Evolutionary conservation across 2,888 invertebrate species (phyloP), one percentile per base, ranked within the genome.

Genomic region (Dendrolimus pini): DNA sequence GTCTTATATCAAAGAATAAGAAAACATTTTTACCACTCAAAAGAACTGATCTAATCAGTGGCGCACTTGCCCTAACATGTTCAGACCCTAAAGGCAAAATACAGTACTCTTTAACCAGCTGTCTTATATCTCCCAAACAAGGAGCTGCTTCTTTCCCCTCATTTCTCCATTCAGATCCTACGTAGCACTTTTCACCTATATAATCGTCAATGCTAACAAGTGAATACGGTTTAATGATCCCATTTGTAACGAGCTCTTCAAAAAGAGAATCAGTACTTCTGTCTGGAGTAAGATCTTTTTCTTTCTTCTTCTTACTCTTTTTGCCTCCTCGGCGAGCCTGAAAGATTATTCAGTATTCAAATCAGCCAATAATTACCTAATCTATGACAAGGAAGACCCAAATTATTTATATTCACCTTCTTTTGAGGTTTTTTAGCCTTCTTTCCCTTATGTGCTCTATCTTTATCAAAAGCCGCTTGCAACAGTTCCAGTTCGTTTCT

Each of bases 221-320:
- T 0, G 95, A 95, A 73, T 95, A 95, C 60, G 95, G 94, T 68
- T 94, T 94, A 60, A 98, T 97, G 18, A 99, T 97, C 0, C 98
- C 97, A 82, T 98, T 96, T 0, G 94, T 93, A 0, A 98, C 94
- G 13, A 99, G 85, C 83, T 99, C 98, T 82, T 98, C 98, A 75
- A 97, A 97, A 3, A 99, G 87, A 0, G 97, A 98, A 79, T 97
- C 97, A 0, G 95, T 94, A 0, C 96, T 96, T 77, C 98, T 92
- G 75, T 98, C 98, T 1, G 96, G 96, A 0, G 98, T 98, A 56
- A 98, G 88, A 85, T 98, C 98, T 80, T 98, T 98, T 75, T 98
- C 97, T 81, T 97, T 97, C 81, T 97, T 97, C 88, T 96, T 97
- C 80, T 98, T 98, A 65, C 93, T 94, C 75, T 98, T 98, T 71